Conservation (phyloP, 2,797 vertebrate species). For the Notamacropus eugenii region DNA sequence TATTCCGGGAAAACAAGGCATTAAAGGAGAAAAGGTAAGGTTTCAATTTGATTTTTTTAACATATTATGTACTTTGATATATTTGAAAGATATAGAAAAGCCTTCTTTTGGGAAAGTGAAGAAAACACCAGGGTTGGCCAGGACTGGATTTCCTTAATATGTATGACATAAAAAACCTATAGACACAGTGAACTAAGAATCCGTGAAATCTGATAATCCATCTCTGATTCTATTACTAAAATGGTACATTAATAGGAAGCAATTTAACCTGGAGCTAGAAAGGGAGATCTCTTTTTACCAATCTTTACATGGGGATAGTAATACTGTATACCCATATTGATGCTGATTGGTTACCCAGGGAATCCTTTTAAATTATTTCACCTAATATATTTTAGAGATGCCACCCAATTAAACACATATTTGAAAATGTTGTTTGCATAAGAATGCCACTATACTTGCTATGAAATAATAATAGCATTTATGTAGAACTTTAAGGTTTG, state of each 20-base stretch:
- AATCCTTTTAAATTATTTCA: neutral
- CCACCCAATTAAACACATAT: neutral
- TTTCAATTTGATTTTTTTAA: constrained; percentile 49
- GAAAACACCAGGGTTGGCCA: neutral
- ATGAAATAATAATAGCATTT: neutral
- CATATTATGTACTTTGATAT: neutral
- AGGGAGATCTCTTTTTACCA: neutral
- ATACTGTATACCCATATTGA: neutral
- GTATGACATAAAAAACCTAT: neutral
- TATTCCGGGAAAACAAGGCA: constrained; percentile 90
- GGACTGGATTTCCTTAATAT: neutral
- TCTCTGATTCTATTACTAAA: neutral
- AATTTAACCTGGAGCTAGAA: neutral
- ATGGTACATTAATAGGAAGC: neutral
- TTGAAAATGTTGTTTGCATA: neutral
- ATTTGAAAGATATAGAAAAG: neutral
- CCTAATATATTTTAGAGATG: neutral
- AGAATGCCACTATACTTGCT: neutral
- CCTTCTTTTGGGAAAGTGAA: neutral
- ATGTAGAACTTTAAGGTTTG: neutral
- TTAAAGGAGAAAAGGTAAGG: constrained; percentile 95
- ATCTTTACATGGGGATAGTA: neutral
- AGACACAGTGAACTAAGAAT: neutral
- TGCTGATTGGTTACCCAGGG: neutral
- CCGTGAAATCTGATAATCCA: neutral